Conservation (phyloP, 2,888 invertebrate species). For the Norana najaformis region DNA sequence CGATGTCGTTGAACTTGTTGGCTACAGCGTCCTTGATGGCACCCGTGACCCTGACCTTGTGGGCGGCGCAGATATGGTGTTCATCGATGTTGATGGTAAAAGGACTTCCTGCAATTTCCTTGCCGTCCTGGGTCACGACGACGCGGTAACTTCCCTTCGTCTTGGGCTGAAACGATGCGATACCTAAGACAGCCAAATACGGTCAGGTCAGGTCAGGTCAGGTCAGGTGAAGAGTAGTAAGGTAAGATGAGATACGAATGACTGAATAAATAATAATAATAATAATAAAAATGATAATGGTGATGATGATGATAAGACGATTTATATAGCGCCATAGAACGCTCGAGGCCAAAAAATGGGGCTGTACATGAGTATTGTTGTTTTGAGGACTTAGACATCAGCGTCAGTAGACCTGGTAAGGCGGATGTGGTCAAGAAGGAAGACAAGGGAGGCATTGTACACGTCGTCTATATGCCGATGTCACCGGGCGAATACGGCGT, state of each 20-base stretch:
- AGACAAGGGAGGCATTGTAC: slow-evolving; percentile 29
- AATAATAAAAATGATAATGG: too few relatives aligned
- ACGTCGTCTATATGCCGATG: slow-evolving; percentile 72
- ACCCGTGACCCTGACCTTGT: slow-evolving; percentile 78
- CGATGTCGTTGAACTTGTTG: slow-evolving; percentile 88
- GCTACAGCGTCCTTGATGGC: slow-evolving; percentile 74
- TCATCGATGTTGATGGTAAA: slow-evolving; percentile 90
- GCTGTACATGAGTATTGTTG: neutral
- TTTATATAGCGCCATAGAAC: too few relatives aligned
- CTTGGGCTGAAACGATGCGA: slow-evolving; percentile 89
- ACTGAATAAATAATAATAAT: too few relatives aligned
- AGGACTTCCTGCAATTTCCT: slow-evolving; percentile 90
- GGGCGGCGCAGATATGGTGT: slow-evolving; percentile 89
- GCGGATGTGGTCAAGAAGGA: slow-evolving; percentile 34
- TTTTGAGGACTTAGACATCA: slow-evolving; percentile 33
- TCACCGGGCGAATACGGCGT: slow-evolving; percentile 96
- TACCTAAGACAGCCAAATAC: slow-evolving; percentile 67
- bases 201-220: neutral
- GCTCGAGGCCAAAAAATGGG: too few relatives aligned
- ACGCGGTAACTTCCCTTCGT: slow-evolving; percentile 87
- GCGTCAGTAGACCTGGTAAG: slow-evolving; percentile 79
- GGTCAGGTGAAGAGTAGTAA: neutral
- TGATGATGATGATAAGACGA: too few relatives aligned
- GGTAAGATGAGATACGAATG: neutral
- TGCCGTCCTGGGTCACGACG: slow-evolving; percentile 88